phyloP scores from a whole-genome alignment of 2,888 invertebrate genomes.

The Amblyjoppa proteus region DNA sequence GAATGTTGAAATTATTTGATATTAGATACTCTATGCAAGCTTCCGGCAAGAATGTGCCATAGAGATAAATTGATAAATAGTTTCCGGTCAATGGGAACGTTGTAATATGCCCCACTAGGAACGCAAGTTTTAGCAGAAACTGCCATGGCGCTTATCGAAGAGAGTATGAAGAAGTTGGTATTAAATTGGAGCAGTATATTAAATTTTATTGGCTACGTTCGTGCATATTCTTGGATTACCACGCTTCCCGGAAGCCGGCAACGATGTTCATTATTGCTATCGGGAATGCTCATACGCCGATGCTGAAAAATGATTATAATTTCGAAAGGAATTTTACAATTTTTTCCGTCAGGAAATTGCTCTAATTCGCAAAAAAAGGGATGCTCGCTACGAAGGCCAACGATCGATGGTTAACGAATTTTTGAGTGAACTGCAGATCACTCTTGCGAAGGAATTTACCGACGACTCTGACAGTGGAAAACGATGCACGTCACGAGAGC shows the following conservation, averaged over 20 bases:
- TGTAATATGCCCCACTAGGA: not conserved
- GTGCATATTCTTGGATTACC: not conserved
- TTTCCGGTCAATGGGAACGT: not conserved
- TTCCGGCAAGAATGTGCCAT: not conserved
- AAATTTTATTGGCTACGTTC: not conserved
- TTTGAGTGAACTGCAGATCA: not conserved
- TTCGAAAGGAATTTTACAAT: too few relatives aligned
- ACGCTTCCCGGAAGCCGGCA: not conserved
- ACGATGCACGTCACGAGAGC: not conserved
- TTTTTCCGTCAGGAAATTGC: too few relatives aligned
- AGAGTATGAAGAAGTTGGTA: not conserved
- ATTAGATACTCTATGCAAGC: not conserved
- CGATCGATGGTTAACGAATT: not conserved
- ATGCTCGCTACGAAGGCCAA: too few relatives aligned
- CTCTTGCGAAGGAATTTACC: not conserved
- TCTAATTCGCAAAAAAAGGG: too few relatives aligned
- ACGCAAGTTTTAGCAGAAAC: not conserved
- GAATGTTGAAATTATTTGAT: not conserved
- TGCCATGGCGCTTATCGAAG: not conserved
- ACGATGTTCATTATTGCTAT: not conserved
- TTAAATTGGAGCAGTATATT: not conserved
- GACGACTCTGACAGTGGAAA: slow-evolving; percentile 6
- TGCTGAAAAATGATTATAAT: not conserved
- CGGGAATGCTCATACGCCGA: not conserved
- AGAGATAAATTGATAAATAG: not conserved